These are phyloP conservation scores for Vireo altiloquus DNA, from an alignment of 2,113 vertebrate genomes.

Conservation along the genomic window DNA sequence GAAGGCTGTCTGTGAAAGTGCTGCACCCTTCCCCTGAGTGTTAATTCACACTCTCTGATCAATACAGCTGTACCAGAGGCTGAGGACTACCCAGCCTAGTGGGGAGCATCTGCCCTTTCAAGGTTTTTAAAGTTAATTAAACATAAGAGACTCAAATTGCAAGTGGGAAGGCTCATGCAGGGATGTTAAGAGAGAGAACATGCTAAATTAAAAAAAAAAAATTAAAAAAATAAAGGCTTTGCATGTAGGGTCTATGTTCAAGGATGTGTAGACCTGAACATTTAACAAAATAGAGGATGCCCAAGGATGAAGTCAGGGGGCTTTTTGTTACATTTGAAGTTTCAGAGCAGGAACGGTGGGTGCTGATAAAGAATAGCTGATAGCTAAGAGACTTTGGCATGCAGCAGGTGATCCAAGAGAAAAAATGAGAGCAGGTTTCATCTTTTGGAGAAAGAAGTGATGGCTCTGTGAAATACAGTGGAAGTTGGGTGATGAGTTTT, in stretches of 20 bases:
- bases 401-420: background rate
- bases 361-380: background rate
- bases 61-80: background rate
- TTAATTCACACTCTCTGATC: background rate
- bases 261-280: background rate
- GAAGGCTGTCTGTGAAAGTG: background rate
- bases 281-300: background rate
- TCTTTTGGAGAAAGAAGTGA: background rate
- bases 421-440: background rate
- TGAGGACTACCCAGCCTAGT: background rate
- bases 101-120: background rate
- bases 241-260: background rate
- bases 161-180: background rate
- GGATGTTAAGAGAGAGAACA: background rate
- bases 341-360: background rate
- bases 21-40: background rate
- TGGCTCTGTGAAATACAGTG: background rate
- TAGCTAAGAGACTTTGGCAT: background rate
- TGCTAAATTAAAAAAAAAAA: background rate
- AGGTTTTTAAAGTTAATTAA: background rate
- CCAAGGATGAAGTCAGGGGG: accelerated
- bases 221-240: background rate
- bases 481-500: background rate
- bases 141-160: background rate
- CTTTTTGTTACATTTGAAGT: background rate